These are phyloP conservation scores for Chroicocephalus ridibundus DNA, from an alignment of 2,113 vertebrate genomes.

Conservation along the genomic window DNA sequence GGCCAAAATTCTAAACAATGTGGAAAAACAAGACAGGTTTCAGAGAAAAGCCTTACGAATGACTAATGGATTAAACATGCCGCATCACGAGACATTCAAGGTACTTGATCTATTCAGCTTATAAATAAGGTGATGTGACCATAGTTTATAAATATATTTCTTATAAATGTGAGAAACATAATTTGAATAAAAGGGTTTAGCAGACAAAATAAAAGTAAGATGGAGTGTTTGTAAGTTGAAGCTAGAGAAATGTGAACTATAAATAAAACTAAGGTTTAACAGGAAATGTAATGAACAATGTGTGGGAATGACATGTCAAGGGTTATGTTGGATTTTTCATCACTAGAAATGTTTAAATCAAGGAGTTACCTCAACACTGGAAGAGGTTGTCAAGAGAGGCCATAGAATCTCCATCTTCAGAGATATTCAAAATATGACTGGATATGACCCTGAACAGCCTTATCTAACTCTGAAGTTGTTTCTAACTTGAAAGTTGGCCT, in stretches of 20 bases:
- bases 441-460: not conserved
- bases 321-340: conserved; percentile 30
- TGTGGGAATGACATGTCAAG: conserved; percentile 11
- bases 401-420: not conserved
- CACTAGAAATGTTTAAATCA: conserved; percentile 19
- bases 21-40: not conserved
- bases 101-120: not conserved
- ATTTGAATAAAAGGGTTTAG: not conserved
- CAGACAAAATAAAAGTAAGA: not conserved
- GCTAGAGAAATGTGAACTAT: not conserved
- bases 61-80: not conserved
- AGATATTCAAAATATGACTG: not conserved
- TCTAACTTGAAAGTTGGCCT: not conserved
- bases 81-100: not conserved
- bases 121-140: not conserved
- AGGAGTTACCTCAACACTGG: not conserved
- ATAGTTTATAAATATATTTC: not conserved
- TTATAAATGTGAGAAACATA: not conserved
- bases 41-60: not conserved
- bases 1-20: not conserved
- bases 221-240: not conserved
- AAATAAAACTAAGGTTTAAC: conserved; percentile 4
- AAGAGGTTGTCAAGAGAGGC: not conserved
- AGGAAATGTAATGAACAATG: not conserved
- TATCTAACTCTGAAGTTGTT: not conserved